Percentiles rank a stretch among this genome's conserved stretches.
Conservation (phyloP, 2,797 vertebrate species). For the Rachycentron canadum region DNA sequence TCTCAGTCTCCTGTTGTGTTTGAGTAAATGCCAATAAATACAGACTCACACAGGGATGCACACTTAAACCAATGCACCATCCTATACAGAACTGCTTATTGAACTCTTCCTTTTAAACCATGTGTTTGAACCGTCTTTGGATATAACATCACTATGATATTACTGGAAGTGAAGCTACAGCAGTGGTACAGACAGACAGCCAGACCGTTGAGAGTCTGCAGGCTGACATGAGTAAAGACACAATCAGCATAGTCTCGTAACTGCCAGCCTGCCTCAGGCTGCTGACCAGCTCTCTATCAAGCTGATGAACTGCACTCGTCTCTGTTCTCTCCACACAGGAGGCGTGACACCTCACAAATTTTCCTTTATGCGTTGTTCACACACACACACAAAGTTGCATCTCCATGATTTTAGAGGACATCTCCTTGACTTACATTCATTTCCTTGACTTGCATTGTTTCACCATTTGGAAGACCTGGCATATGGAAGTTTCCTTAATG, state of each 20-base stretch:
- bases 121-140: neutral
- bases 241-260: constrained; percentile 21
- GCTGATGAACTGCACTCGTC: constrained; percentile 11
- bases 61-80: neutral
- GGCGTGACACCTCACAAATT: constrained; percentile 24
- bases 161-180: neutral
- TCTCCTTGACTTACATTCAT: too few relatives aligned
- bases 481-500: too few relatives aligned
- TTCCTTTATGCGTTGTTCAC: neutral
- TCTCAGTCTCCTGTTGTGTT: constrained; percentile 1
- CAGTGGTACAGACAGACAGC: neutral
- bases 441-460: too few relatives aligned
- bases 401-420: too few relatives aligned
- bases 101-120: neutral
- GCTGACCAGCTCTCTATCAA: constrained; percentile 21
- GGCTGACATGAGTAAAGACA: constrained; percentile 19
- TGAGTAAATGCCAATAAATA: neutral
- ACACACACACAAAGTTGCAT: neutral
- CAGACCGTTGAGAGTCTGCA: neutral
- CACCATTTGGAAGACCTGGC: too few relatives aligned
- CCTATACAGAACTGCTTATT: neutral
- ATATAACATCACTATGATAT: neutral
- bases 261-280: constrained; percentile 2
- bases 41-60: neutral
- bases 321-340: constrained; percentile 4